Percentiles rank a stretch among this genome's conserved stretches.
Evolutionary conservation across 1,140 invertebrate species (phyloP).

Genomic region (Dolichoris vasculosae): DNA sequence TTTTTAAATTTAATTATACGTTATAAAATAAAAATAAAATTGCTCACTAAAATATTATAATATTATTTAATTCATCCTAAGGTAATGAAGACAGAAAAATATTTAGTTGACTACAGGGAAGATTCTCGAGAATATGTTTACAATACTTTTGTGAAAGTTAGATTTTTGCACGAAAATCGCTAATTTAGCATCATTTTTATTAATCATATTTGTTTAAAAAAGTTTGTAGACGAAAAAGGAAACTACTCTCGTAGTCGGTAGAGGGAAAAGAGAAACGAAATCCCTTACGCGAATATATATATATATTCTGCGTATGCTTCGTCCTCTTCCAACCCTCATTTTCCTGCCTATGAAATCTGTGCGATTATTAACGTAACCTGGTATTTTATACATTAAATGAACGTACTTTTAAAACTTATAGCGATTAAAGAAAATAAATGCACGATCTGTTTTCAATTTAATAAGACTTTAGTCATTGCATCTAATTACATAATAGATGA

Average conservation of each 20-base stretch:
- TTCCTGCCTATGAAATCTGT: too few relatives aligned
- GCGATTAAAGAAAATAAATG: neutral
- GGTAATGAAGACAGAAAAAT: too few relatives aligned
- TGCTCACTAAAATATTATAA: too few relatives aligned
- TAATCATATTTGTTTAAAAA: neutral
- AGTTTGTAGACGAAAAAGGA: neutral
- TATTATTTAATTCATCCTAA: too few relatives aligned
- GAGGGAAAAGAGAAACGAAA: neutral
- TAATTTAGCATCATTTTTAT: neutral
- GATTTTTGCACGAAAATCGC: neutral
- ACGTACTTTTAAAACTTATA: neutral
- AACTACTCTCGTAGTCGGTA: neutral
- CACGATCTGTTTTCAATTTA: neutral
- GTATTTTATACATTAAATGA: neutral
- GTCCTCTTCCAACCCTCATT: too few relatives aligned
- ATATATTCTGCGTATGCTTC: too few relatives aligned
- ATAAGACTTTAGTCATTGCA: neutral
- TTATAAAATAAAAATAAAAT: too few relatives aligned
- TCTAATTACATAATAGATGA: neutral
- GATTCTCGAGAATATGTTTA: too few relatives aligned
- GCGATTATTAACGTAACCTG: neutral
- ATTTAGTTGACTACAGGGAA: too few relatives aligned
- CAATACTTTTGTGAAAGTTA: too few relatives aligned
- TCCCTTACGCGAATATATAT: neutral
- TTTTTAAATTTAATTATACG: too few relatives aligned